phyloP scores from a whole-genome alignment of 2,888 invertebrate species.

The Sarcophaga variegata region DNA sequence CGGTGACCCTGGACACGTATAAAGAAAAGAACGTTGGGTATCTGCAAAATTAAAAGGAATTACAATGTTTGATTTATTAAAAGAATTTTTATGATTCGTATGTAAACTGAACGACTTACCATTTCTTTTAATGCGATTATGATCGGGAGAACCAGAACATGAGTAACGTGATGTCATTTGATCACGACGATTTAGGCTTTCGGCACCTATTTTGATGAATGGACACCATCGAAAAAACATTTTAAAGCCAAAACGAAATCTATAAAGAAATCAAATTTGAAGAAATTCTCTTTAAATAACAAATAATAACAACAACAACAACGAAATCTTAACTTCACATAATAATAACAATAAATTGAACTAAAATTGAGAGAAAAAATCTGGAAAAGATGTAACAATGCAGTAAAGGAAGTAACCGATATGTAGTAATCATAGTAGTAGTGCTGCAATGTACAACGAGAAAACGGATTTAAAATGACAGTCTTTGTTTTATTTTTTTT shows the following conservation, averaged over 20 bases:
- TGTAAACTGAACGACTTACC: slow-evolving; percentile 81
- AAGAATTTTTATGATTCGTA: slow-evolving; percentile 10
- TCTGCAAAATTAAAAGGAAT: slow-evolving; percentile 72
- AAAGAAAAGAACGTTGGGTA: slow-evolving; percentile 81
- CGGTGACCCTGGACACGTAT: slow-evolving; percentile 81
- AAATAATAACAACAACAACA: background rate
- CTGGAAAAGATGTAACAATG: no score
- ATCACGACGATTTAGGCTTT: slow-evolving; percentile 87
- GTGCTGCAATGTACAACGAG: no score
- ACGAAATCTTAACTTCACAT: no score
- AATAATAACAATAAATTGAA: slow-evolving; percentile 4
- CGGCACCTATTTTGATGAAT: slow-evolving; percentile 87
- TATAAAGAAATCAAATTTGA: slow-evolving; percentile 78
- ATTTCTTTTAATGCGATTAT: slow-evolving; percentile 87
- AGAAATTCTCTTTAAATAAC: background rate
- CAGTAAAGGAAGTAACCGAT: no score
- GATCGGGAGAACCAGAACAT: slow-evolving; percentile 90
- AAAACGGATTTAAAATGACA: no score
- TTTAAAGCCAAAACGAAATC: slow-evolving; percentile 96
- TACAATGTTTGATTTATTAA: background rate
- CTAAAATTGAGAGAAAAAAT: background rate
- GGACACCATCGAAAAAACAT: slow-evolving; percentile 95
- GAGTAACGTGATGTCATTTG: slow-evolving; percentile 90
- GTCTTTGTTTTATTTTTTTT: no score
- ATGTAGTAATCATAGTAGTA: no score